These are phyloP conservation scores for Drosophila lacertosa DNA, from an alignment of 1,140 invertebrate species.

Conservation along the genomic window DNA sequence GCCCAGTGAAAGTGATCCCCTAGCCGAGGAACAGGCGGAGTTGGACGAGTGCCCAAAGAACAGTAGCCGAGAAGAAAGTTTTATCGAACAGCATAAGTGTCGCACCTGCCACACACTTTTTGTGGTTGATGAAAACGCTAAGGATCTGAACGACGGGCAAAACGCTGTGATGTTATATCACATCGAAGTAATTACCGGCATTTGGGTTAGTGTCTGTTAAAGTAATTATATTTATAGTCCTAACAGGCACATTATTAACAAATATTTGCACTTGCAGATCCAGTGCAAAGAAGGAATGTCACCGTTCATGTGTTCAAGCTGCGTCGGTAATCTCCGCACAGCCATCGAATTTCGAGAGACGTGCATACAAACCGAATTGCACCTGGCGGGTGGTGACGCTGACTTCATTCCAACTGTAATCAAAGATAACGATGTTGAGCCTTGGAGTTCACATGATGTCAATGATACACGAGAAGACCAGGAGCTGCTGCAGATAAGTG, in stretches of 20 bases:
- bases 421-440: slow-evolving; percentile 32
- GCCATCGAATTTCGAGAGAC: slow-evolving; percentile 64
- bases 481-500: neutral
- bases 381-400: slow-evolving; percentile 1
- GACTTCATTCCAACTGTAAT: neutral
- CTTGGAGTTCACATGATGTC: neutral
- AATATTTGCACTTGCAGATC: slow-evolving; percentile 28
- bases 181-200: slow-evolving; percentile 70
- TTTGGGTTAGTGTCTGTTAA: slow-evolving; percentile 52
- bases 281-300: slow-evolving; percentile 27
- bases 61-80: neutral
- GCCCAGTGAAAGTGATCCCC: slow-evolving; percentile 25
- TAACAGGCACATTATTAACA: neutral
- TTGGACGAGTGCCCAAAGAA: neutral
- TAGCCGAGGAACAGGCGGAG: slow-evolving; percentile 11
- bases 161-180: slow-evolving; percentile 62
- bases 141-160: slow-evolving; percentile 45
- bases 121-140: slow-evolving; percentile 20
- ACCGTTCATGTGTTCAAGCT: slow-evolving; percentile 43
- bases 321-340: slow-evolving; percentile 28
- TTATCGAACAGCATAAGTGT: slow-evolving; percentile 17
- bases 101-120: slow-evolving; percentile 50
- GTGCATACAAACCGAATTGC: slow-evolving; percentile 54
- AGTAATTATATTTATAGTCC: neutral
- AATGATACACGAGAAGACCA: neutral